Conservation (phyloP, 2,113 vertebrate genomes). For the Microtus oregoni region DNA sequence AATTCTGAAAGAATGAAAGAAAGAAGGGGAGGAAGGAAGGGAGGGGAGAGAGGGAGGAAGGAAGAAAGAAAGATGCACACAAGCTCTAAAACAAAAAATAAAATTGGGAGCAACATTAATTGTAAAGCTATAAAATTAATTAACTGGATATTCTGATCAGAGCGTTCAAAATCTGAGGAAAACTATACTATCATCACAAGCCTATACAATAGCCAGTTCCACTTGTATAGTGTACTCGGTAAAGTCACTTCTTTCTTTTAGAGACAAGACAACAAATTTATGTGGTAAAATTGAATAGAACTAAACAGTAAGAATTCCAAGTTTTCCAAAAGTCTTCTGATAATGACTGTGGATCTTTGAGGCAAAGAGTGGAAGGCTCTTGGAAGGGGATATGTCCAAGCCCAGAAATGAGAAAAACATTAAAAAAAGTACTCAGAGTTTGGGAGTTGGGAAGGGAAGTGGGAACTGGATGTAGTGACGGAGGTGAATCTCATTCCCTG, state of each 20-base stretch:
- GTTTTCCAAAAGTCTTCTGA: conserved; percentile 43
- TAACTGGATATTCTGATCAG: conserved; percentile 47
- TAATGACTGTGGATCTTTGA: background rate
- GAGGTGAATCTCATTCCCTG: background rate
- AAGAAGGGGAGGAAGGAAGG: background rate
- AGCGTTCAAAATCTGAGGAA: conserved; percentile 16
- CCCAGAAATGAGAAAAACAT: conserved; percentile 39
- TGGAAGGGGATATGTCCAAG: conserved; percentile 23
- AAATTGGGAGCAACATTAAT: conserved; percentile 22
- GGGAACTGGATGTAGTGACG: background rate
- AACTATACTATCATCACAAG: background rate
- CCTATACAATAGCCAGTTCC: background rate
- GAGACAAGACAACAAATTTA: conserved; percentile 25
- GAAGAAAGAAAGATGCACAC: background rate
- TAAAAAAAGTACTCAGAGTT: background rate
- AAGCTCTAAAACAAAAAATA: background rate
- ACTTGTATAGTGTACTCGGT: background rate
- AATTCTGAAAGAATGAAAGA: background rate
- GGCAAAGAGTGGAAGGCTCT: conserved; percentile 5
- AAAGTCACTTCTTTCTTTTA: conserved; percentile 26
- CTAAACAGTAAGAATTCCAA: conserved; percentile 44
- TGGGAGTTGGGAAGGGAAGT: conserved; percentile 7
- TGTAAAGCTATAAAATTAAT: conserved; percentile 33
- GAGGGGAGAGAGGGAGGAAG: too few species aligned
- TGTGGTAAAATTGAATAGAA: conserved; percentile 21